A percentile compares a stretch with the other conserved stretches of the same genome.
phyloP scores from a whole-genome alignment of 2,888 invertebrate species.

The Cephus spinipes region DNA sequence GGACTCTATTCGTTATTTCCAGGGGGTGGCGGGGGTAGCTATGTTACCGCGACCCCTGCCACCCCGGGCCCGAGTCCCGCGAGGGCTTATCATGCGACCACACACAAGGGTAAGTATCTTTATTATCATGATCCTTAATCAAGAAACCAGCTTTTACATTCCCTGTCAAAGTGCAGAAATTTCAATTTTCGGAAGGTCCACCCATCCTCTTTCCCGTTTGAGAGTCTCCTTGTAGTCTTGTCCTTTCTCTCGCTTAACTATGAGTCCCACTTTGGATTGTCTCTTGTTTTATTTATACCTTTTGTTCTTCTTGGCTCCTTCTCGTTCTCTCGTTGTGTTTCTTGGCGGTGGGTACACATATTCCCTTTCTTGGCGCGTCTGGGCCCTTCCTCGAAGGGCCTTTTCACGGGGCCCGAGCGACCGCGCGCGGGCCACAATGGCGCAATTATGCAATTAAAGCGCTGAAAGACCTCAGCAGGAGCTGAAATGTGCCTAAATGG shows the following conservation, averaged over 20 bases:
- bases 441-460: conserved; percentile 60
- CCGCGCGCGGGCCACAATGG: conserved; percentile 42
- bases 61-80: conserved; percentile 57
- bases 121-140: neutral
- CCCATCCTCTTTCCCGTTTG: neutral
- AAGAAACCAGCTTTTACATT: neutral
- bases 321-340: conserved; percentile 6
- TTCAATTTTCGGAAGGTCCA: neutral
- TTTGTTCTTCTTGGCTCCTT: conserved; percentile 4
- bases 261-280: neutral
- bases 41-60: conserved; percentile 58
- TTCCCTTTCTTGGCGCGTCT: neutral
- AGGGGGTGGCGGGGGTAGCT: conserved; percentile 60
- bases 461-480: conserved; percentile 39
- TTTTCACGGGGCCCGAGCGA: conserved; percentile 31
- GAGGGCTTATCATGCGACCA: conserved; percentile 61
- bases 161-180: neutral
- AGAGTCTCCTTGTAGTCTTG: neutral
- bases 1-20: conserved; percentile 80
- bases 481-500: conserved; percentile 36
- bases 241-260: neutral
- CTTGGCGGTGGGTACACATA: neutral
- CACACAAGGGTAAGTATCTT: conserved; percentile 71
- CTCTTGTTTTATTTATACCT: conserved; percentile 16
- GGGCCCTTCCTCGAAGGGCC: conserved; percentile 19